Conservation (phyloP, 1,140 invertebrate species). For the Temnothorax longispinosus region DNA sequence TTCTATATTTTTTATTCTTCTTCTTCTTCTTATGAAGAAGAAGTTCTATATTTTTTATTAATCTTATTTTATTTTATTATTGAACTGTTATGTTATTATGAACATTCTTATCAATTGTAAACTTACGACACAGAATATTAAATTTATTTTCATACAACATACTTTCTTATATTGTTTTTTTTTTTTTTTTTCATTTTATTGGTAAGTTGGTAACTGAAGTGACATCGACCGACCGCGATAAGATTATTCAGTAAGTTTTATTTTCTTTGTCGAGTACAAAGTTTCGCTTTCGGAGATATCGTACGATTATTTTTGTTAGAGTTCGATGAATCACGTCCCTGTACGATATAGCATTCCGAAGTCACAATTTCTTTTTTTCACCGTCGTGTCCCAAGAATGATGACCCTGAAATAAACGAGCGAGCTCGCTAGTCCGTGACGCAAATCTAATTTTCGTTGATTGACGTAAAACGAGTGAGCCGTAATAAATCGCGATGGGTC, state of each 20-base stretch:
- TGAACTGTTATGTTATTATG: background rate
- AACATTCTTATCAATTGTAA: background rate
- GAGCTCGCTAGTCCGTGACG: slow-evolving; percentile 7
- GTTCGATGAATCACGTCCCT: background rate
- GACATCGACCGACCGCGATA: background rate
- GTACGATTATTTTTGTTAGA: slow-evolving; percentile 1
- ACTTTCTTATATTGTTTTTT: background rate
- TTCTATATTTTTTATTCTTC: background rate
- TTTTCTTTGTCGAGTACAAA: background rate
- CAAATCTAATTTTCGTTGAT: slow-evolving; percentile 70
- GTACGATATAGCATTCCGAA: background rate
- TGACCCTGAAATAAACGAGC: slow-evolving; percentile 30
- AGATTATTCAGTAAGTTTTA: background rate
- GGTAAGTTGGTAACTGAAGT: background rate
- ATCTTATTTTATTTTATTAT: background rate
- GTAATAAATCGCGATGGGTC: slow-evolving; percentile 57
- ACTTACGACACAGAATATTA: background rate
- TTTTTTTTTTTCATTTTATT: no score
- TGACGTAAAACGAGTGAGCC: slow-evolving; percentile 51
- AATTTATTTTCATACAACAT: background rate
- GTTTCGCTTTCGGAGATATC: background rate
- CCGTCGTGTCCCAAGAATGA: background rate
- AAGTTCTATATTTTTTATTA: background rate
- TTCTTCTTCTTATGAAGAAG: no score
- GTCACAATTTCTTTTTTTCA: background rate